Evolutionary conservation across 1,140 invertebrate genomes (phyloP), one percentile per base, ranked within the genome.

Genomic region (Drosophila varians): DNA sequence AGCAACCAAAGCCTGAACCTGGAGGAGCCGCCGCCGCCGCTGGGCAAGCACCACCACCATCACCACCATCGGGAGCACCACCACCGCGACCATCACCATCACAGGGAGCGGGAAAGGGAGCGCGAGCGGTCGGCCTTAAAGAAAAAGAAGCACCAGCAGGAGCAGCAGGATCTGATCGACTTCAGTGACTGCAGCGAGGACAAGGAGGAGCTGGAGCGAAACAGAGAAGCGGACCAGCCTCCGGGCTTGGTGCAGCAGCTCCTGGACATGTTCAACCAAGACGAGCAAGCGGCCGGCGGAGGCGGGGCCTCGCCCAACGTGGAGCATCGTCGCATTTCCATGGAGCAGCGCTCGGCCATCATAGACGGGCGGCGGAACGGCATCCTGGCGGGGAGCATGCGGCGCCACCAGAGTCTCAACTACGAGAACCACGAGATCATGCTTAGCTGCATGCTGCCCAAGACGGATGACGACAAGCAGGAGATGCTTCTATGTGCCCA

Each of bases 341-440:
- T 66, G 23, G 86, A 90, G 53, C 88, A 91, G 47, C 82, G 90
- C 12, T 78, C 74, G 16, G 78, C 86, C 4, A 69, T 74, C 21
- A 53, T 83, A 8, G 90, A 91, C 66, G 90, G 90, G 0, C 45
- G 90, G 1, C 62, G 90, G 0, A 91, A 91, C 46, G 90, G 90
- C 8, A 91, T 91, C 4, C 64, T 90, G 45, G 89, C 77, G 6
- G 66, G 72, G 4, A 49, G 70, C 19, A 46, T 89, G 51, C 74
- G 90, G 0, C 74, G 87, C 2, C 86, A 89, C 42, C 89, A 91
- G 68, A 91, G 90, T 47, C 36, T 91, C 3, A 90, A 90, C 61
- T 91, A 91, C 43, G 90, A 91, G 64, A 91, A 91, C 21, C 90
- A 91, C 19, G 90, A 91, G 56, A 90, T 91, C 1, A 90, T 91